Evolutionary conservation across 2,113 vertebrate species (phyloP).

Genomic region (Theropithecus gelada): DNA sequence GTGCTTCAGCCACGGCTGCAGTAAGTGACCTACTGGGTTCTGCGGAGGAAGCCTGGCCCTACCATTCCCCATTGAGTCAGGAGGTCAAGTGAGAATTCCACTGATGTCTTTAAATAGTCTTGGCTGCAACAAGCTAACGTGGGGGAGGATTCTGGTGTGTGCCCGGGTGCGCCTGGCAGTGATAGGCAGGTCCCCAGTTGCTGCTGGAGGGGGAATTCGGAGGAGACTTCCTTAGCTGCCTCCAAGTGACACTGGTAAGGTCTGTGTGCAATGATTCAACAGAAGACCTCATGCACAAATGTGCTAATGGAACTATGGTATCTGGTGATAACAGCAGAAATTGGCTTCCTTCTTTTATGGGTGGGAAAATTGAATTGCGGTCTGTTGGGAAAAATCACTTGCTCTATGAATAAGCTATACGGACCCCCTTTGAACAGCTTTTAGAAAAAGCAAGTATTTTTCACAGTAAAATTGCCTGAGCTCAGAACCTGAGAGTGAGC

Average conservation of each 20-base stretch:
- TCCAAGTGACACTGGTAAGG: neutral
- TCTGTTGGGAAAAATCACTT: neutral
- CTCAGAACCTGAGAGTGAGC: neutral
- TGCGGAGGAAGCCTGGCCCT: neutral
- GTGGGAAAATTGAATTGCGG: neutral
- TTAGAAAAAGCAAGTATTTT: neutral
- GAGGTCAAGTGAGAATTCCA: slow-evolving; percentile 57
- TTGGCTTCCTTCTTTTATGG: neutral
- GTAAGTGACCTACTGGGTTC: neutral
- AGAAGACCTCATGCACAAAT: neutral
- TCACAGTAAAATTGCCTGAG: neutral
- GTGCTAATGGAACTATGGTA: neutral
- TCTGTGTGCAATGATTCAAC: neutral
- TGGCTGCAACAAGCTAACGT: neutral
- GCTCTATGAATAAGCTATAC: neutral
- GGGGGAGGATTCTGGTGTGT: neutral
- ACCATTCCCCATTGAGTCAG: slow-evolving; percentile 5
- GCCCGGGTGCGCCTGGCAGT: neutral
- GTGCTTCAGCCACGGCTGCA: neutral
- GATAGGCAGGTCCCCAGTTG: neutral
- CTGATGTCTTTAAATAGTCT: slow-evolving; percentile 69
- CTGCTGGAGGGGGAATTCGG: neutral
- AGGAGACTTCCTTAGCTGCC: neutral
- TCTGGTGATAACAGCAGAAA: neutral
- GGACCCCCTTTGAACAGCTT: neutral